A percentile compares a stretch with the other conserved stretches of the same genome.
phyloP scores from a whole-genome alignment of 2,797 vertebrate species.

The Rhinichthys osculus region DNA sequence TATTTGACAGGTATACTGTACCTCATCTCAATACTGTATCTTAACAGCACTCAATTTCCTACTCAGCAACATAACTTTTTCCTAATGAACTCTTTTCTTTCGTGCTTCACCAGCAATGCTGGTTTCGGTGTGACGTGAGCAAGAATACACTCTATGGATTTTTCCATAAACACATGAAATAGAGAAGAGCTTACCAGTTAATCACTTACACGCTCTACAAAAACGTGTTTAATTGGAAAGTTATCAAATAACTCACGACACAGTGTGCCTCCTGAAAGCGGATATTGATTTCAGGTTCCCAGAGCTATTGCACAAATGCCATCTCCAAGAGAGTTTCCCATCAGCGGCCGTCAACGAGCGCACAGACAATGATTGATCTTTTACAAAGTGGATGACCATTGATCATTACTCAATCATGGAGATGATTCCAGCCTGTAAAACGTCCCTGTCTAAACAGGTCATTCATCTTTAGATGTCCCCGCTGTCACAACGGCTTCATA shows the following conservation, averaged over 20 bases:
- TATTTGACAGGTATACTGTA: background rate
- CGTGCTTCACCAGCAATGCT: background rate
- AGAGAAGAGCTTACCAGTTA: conserved; percentile 45
- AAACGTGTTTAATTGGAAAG: conserved; percentile 58
- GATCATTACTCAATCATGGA: conserved; percentile 30
- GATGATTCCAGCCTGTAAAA: conserved; percentile 23
- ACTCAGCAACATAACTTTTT: background rate
- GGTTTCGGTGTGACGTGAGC: background rate
- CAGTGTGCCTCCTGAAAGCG: conserved; percentile 28
- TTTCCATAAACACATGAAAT: conserved; percentile 51
- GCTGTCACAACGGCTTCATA: conserved; percentile 3
- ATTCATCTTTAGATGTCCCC: conserved; percentile 8
- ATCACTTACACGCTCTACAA: conserved; percentile 46
- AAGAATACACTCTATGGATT: conserved; percentile 32
- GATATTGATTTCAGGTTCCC: conserved; percentile 51
- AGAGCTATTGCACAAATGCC: conserved; percentile 39
- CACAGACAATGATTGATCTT: conserved; percentile 34
- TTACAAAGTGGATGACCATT: conserved; percentile 37
- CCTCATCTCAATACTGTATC: background rate
- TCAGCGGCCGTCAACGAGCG: background rate
- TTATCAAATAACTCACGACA: conserved; percentile 51
- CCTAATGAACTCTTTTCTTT: background rate
- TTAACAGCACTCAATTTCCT: conserved; percentile 15
- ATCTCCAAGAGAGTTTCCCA: conserved; percentile 16
- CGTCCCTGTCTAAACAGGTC: conserved; percentile 17